phyloP scores from a whole-genome alignment of 2,797 vertebrate genomes.

The Podarcis siculus region DNA sequence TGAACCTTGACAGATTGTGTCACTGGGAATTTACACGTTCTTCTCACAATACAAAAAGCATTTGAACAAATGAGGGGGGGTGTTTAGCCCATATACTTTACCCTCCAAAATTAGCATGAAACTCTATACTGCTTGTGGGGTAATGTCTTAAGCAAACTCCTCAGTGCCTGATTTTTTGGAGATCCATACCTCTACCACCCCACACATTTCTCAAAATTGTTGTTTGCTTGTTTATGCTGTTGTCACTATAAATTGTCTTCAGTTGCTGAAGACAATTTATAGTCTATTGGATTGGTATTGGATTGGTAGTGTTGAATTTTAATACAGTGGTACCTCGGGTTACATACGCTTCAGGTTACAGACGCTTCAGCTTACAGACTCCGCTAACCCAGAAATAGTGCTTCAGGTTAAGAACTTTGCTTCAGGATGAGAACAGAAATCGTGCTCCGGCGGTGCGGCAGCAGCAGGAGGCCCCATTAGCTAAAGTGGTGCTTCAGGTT shows the following conservation, averaged over 20 bases:
- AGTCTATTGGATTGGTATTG: no score
- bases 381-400: no score
- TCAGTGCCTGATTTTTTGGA: not conserved
- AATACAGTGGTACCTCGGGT: no score
- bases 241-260: not conserved
- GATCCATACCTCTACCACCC: not conserved
- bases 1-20: not conserved
- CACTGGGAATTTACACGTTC: not conserved
- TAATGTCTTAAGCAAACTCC: not conserved
- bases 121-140: not conserved
- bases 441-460: no score
- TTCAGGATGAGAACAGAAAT: no score
- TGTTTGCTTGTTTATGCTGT: not conserved
- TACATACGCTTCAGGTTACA: no score
- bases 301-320: no score
- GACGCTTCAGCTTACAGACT: no score
- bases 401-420: no score
- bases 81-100: not conserved
- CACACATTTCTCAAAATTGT: not conserved
- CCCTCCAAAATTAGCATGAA: not conserved
- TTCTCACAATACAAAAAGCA: not conserved
- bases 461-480: no score
- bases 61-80: not conserved
- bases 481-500: no score
- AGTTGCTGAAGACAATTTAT: no score